These are phyloP conservation scores for Casuarius casuarius DNA, from an alignment of 2,113 vertebrate species.

Conservation along the genomic window DNA sequence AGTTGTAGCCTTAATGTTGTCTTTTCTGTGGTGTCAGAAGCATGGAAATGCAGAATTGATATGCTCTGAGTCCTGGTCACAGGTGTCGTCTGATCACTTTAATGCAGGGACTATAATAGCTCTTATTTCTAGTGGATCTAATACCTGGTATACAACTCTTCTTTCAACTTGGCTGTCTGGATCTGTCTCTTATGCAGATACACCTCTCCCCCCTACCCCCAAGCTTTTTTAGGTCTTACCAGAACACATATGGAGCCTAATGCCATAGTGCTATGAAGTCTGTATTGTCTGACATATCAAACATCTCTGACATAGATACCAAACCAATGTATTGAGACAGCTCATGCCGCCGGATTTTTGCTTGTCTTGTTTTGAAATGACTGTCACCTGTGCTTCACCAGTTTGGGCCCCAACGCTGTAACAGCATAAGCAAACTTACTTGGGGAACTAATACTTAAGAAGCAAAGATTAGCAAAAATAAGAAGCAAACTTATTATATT, in stretches of 20 bases:
- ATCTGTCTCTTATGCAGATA: neutral
- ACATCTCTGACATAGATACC: neutral
- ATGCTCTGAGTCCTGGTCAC: neutral
- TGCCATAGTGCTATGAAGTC: neutral
- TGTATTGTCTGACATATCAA: neutral
- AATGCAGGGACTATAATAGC: neutral
- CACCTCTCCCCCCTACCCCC: neutral
- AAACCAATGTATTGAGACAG: neutral
- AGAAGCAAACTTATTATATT: neutral
- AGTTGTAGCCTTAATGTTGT: neutral
- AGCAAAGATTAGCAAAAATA: neutral
- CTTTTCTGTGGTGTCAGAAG: conserved; percentile 18
- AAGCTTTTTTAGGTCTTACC: neutral
- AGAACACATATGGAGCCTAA: neutral
- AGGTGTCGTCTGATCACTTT: conserved; percentile 5
- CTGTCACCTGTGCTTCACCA: neutral
- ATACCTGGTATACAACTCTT: neutral
- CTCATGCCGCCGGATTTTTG: neutral
- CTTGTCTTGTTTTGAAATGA: neutral
- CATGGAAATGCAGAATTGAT: conserved; percentile 10
- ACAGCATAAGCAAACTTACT: neutral
- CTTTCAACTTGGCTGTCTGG: neutral
- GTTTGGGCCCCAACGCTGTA: neutral
- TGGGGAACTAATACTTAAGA: neutral
- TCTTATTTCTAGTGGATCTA: conserved; percentile 17